These are phyloP conservation scores for Orgyia antiqua DNA, from an alignment of 2,888 invertebrate genomes.

Conservation along the genomic window DNA sequence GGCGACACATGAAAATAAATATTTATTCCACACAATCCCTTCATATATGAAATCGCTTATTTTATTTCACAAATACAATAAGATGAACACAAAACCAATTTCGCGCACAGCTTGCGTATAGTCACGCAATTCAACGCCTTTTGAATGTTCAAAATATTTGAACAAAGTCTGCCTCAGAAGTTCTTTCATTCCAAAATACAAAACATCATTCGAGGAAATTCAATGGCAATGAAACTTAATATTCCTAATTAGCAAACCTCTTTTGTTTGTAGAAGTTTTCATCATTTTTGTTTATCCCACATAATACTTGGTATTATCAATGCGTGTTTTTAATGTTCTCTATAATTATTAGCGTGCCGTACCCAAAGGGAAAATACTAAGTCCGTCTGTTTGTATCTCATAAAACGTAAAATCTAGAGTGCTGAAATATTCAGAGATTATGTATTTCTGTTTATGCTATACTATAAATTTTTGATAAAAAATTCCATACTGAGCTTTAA, in stretches of 20 bases:
- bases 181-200: conserved; percentile 1
- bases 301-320: conserved; percentile 16
- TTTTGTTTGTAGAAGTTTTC: too few relatives aligned
- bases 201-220: conserved; percentile 4
- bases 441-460: too few relatives aligned
- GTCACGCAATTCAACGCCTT: conserved; percentile 7
- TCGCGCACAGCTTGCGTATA: neutral
- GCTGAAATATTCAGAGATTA: too few relatives aligned
- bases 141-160: conserved; percentile 8
- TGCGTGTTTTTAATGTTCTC: conserved; percentile 9
- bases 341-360: too few relatives aligned
- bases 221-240: conserved; percentile 1
- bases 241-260: conserved; percentile 8
- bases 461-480: too few relatives aligned
- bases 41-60: neutral
- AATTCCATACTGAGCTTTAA: too few relatives aligned
- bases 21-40: neutral
- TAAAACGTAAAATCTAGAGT: too few relatives aligned
- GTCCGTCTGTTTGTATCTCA: too few relatives aligned
- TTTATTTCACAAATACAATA: neutral
- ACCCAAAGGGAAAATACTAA: too few relatives aligned
- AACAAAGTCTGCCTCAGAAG: conserved; percentile 4
- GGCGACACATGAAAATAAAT: too few relatives aligned
- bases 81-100: conserved; percentile 3
- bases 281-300: too few relatives aligned